phyloP scores from a whole-genome alignment of 35 echinoderm and acorn worm genomes.

The Diadema setosum region DNA sequence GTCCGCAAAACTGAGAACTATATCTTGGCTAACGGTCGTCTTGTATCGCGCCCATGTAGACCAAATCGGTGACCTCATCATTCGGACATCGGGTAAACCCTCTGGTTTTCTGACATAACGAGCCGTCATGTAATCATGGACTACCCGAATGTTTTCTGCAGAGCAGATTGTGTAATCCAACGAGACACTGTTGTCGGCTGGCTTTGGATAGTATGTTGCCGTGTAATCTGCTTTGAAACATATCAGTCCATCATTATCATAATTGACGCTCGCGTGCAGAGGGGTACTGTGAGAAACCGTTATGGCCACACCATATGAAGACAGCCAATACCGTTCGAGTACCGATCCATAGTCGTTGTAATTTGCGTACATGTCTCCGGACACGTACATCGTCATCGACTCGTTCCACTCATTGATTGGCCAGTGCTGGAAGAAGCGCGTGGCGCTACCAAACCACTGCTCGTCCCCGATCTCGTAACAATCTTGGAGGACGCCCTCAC shows the following conservation, averaged over 20 bases:
- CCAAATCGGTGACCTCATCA: constrained; percentile 67
- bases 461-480: constrained; percentile 46
- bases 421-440: constrained; percentile 78
- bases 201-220: neutral
- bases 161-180: constrained; percentile 58
- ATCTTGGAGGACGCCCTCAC: constrained; percentile 29
- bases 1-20: constrained; percentile 35
- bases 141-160: constrained; percentile 23
- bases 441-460: constrained; percentile 84
- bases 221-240: constrained; percentile 59
- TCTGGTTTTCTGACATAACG: constrained; percentile 27
- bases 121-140: constrained; percentile 54
- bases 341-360: constrained; percentile 65
- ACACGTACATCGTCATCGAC: constrained; percentile 63
- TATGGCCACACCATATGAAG: constrained; percentile 70
- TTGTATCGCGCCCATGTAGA: constrained; percentile 73
- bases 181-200: neutral
- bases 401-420: constrained; percentile 80
- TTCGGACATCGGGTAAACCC: constrained; percentile 52
- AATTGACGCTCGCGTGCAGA: constrained; percentile 73
- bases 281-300: constrained; percentile 47
- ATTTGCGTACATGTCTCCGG: constrained; percentile 73
- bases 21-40: neutral
- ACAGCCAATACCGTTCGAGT: constrained; percentile 85
- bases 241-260: constrained; percentile 40